Conservation (phyloP, 2,113 vertebrate species). For the Phrynosoma blainvillii region DNA sequence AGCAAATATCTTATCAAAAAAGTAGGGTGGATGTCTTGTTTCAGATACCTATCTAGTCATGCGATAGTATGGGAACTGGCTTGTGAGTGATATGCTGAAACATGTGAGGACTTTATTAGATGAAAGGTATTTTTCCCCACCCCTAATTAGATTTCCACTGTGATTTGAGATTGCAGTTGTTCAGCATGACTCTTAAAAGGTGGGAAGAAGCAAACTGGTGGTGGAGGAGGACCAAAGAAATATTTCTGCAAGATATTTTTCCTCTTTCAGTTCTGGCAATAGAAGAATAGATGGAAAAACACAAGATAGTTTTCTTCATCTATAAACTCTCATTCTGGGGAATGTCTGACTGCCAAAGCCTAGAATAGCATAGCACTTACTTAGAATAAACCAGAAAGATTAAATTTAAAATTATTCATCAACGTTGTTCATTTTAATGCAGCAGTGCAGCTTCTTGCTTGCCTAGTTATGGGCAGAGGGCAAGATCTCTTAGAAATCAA, state of each 20-base stretch:
- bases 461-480: not conserved
- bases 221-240: not conserved
- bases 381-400: not conserved
- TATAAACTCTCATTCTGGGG: not conserved
- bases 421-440: not conserved
- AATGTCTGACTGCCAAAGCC: constrained; percentile 6
- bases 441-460: not conserved
- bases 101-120: constrained; percentile 41
- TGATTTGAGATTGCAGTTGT: constrained; percentile 22
- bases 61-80: constrained; percentile 13
- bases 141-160: constrained; percentile 29
- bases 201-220: not conserved
- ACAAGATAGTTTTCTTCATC: not conserved
- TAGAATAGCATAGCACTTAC: not conserved
- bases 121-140: constrained; percentile 24
- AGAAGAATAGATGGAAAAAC: constrained; percentile 24
- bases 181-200: not conserved
- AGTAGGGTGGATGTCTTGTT: constrained; percentile 34
- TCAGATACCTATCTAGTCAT: constrained; percentile 49
- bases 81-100: constrained; percentile 42
- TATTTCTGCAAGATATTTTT: not conserved
- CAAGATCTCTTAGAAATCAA: too few relatives aligned
- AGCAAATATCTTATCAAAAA: constrained; percentile 49
- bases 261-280: not conserved
- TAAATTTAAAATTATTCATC: not conserved